Conservation (phyloP, 1,140 invertebrate genomes). For the Drosophila pectinifera region DNA sequence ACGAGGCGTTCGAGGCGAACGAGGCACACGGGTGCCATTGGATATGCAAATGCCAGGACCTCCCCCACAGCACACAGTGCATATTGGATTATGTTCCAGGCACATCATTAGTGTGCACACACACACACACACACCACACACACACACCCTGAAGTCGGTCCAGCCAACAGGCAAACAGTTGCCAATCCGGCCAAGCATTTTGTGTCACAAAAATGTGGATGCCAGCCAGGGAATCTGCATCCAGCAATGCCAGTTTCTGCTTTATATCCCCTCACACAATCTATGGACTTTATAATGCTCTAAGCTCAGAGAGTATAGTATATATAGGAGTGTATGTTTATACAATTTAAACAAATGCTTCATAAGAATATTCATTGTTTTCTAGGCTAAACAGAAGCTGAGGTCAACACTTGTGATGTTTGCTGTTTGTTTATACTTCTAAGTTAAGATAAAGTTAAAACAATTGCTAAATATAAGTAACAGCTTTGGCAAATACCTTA, state of each 20-base stretch:
- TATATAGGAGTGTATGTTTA: too few relatives aligned
- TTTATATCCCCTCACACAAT: neutral
- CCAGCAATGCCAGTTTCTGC: neutral
- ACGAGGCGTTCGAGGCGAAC: neutral
- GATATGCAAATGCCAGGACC: slow-evolving; percentile 22
- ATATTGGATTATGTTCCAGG: slow-evolving; percentile 29
- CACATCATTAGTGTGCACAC: slow-evolving; percentile 23
- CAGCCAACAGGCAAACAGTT: slow-evolving; percentile 5
- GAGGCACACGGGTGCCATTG: slow-evolving; percentile 28
- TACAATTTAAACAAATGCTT: too few relatives aligned
- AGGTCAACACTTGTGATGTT: too few relatives aligned
- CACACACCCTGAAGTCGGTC: neutral
- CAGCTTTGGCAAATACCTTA: too few relatives aligned
- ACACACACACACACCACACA: neutral
- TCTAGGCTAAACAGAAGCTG: too few relatives aligned
- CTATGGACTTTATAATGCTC: too few relatives aligned
- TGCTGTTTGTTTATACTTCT: too few relatives aligned
- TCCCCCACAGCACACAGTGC: slow-evolving; percentile 13
- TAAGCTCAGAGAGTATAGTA: too few relatives aligned
- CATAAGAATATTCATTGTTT: too few relatives aligned
- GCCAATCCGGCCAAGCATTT: neutral
- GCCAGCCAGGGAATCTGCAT: neutral
- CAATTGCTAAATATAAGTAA: too few relatives aligned
- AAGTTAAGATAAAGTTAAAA: too few relatives aligned
- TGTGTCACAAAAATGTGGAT: slow-evolving; percentile 9